phyloP scores from a whole-genome alignment of 2,797 vertebrate species.

The Nannoperca australis region DNA sequence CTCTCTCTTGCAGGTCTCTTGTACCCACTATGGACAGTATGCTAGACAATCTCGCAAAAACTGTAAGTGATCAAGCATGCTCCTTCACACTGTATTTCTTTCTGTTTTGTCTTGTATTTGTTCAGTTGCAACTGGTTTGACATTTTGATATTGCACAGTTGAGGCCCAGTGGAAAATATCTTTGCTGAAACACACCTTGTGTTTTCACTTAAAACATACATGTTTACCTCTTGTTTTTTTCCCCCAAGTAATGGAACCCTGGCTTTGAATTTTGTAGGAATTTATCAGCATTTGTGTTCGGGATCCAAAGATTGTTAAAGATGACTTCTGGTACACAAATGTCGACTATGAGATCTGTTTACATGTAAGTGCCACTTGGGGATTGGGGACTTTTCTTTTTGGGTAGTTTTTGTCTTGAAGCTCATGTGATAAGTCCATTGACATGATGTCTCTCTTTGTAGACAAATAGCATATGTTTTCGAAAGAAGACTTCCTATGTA shows the following conservation, averaged over 20 bases:
- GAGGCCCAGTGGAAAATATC: not conserved
- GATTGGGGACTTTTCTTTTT: not conserved
- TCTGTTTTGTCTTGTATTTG: not conserved
- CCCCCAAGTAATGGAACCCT: not conserved
- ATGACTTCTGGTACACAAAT: conserved; percentile 90
- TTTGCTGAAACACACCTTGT: not conserved
- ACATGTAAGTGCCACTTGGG: conserved; percentile 85
- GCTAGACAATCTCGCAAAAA: conserved; percentile 63
- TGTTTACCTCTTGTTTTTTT: not conserved
- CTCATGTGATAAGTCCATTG: not conserved
- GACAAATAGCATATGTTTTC: conserved; percentile 98
- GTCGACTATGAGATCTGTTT: conserved; percentile 94
- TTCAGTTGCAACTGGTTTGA: not conserved
- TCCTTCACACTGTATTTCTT: not conserved
- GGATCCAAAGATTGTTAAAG: conserved; percentile 89
- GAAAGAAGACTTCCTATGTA: conserved; percentile 92
- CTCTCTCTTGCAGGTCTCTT: conserved; percentile 47
- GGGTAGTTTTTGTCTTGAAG: not conserved
- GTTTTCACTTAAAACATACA: not conserved
- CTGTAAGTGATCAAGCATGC: conserved; percentile 59
- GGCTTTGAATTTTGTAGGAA: conserved; percentile 85
- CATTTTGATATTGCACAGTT: not conserved
- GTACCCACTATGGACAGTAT: conserved; percentile 66
- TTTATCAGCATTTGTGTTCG: conserved; percentile 91
- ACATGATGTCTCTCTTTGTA: conserved; percentile 62